These are phyloP conservation scores for Hypocryptadius cinnamomeus DNA, from an alignment of 2,113 vertebrate species.

Conservation along the genomic window DNA sequence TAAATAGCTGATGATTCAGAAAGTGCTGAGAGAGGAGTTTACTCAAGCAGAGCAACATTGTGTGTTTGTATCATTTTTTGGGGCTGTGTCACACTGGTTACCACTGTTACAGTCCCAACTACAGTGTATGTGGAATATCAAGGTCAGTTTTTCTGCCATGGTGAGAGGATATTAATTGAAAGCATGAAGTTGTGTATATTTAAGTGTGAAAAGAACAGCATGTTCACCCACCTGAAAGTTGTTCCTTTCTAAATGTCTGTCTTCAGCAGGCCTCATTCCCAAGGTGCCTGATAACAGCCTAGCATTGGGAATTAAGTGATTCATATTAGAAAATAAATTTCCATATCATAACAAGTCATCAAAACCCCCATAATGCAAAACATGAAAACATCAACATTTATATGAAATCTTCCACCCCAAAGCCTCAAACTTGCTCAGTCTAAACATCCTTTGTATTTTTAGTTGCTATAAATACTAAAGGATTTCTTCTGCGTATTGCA, in stretches of 20 bases:
- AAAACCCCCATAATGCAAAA: not conserved
- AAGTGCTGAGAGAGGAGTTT: not conserved
- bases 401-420: not conserved
- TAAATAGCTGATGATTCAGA: constrained; percentile 32
- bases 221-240: not conserved
- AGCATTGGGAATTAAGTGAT: not conserved
- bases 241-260: not conserved
- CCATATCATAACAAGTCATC: not conserved
- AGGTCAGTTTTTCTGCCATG: not conserved
- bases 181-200: not conserved
- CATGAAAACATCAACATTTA: not conserved
- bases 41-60: not conserved
- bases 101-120: not conserved
- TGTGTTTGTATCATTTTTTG: not conserved
- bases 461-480: not conserved
- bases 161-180: not conserved
- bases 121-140: not conserved
- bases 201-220: not conserved
- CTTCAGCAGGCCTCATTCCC: not conserved
- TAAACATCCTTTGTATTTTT: not conserved
- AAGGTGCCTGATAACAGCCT: not conserved
- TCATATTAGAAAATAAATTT: not conserved
- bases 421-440: not conserved
- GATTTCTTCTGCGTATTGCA: not conserved
- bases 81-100: not conserved